Base-by-base conservation (phyloP, 1,140 invertebrate genomes). In the Ruditapes philippinarum region DNA sequence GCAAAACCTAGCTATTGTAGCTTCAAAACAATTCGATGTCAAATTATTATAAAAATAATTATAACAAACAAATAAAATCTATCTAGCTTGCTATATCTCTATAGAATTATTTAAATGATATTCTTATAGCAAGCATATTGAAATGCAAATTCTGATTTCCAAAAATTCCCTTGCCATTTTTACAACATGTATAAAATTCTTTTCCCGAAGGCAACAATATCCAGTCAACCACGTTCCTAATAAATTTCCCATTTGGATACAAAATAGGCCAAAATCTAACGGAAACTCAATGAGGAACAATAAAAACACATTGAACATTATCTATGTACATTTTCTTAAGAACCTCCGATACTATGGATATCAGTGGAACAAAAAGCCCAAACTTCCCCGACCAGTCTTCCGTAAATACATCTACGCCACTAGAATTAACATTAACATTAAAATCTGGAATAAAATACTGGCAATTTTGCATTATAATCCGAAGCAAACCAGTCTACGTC, bases 401-500 rank as follows among this genome's bases (percentile, higher is more conserved):
- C 7, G 65, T 40, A 31, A 89, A 89, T 31, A 65, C 87, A 40
- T 89, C 87, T 19, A 81, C 42, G 19, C 87, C 36, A 28, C 9
- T 42, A 2, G 33, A 70, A 57, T 25, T 28, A 3, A 25, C 17
- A 45, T 73, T 81, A n/a, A n/a, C n/a, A n/a, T 78, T 42, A 81
- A 82, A 73, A 89, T 33, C 65, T 70, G 3, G 79, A 89, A 82
- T 73, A 81, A 88, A 89, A 80, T 19, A 42, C 25, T 28, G 62
- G 62, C 12, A 81, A 45, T 40, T 81, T 89, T n/a, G 60, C 49
- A 68, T 81, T 89, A 42, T 89, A 31, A 33, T 51, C 28, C n/a
- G 28, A 62, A 12, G 87, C 87, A 38, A 89, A 89, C 79, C 76
- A 82, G 49, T 81, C 87, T 22, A 82, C 60, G 17, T 81, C 60